A percentile compares a stretch with the other conserved stretches of the same genome.
Conservation (phyloP, 2,888 invertebrate species). For the Neoitamus cyanurus region DNA sequence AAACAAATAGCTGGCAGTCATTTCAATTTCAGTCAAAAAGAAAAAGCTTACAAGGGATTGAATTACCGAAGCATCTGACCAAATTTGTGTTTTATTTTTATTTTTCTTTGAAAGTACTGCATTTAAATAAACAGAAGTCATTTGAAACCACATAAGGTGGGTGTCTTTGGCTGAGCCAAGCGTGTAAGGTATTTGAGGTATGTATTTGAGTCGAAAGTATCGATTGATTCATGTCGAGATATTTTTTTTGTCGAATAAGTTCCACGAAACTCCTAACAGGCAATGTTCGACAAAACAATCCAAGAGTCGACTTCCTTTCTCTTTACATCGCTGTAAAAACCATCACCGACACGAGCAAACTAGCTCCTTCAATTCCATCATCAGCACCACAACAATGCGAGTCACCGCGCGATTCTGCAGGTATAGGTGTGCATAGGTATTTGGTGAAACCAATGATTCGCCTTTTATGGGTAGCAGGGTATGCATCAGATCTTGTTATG, state of each 20-base stretch:
- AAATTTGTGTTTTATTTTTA: not conserved
- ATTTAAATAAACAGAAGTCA: not conserved
- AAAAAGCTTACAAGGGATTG: not conserved
- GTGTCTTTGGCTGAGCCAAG: not conserved
- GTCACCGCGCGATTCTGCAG: not conserved
- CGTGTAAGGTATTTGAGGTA: not conserved
- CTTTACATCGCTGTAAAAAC: not conserved
- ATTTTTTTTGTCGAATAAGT: not conserved
- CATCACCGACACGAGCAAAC: not conserved
- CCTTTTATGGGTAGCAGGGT: not conserved
- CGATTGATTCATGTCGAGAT: not conserved
- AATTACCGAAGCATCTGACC: not conserved
- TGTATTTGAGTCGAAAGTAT: not conserved
- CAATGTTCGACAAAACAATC: not conserved
- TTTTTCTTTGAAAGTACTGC: not conserved
- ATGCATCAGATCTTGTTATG: conserved; percentile 34
- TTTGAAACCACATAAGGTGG: not conserved
- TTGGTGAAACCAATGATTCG: not conserved
- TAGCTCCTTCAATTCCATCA: not conserved
- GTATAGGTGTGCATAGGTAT: not conserved
- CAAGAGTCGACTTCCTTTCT: not conserved
- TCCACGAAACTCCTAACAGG: not conserved
- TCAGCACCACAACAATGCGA: not conserved
- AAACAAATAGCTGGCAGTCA: not conserved
- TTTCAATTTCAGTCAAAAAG: not conserved